Conservation (phyloP, 2,113 vertebrate genomes). For the Myxocyprinus asiaticus region DNA sequence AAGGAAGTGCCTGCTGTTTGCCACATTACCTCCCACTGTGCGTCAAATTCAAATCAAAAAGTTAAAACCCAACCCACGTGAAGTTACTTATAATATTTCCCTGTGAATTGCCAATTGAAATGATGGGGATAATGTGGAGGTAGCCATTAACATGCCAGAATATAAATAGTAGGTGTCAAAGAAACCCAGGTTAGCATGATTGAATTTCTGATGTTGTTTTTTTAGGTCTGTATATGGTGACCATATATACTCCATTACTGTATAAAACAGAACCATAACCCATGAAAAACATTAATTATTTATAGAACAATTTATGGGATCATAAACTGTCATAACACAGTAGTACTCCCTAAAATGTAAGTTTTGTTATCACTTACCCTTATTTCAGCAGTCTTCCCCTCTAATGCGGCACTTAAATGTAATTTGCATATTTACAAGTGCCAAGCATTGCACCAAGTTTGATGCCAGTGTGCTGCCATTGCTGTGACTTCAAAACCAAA, state of each 20-base stretch:
- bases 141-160: not conserved
- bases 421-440: too few relatives aligned
- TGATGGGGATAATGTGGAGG: not conserved
- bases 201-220: not conserved
- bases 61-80: not conserved
- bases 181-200: constrained; percentile 14
- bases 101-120: not conserved
- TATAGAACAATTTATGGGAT: not conserved
- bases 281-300: not conserved
- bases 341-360: too few relatives aligned
- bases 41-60: constrained; percentile 12
- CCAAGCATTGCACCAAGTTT: too few relatives aligned
- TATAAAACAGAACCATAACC: not conserved
- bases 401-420: too few relatives aligned
- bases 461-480: too few relatives aligned
- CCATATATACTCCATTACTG: not conserved
- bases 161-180: constrained; percentile 15
- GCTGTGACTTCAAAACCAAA: too few relatives aligned
- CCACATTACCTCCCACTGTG: not conserved
- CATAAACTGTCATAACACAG: too few relatives aligned
- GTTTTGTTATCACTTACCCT: too few relatives aligned
- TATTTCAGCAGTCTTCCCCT: too few relatives aligned
- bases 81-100: not conserved
- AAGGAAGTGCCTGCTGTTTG: constrained; percentile 10
- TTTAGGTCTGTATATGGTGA: not conserved